Base-by-base conservation (phyloP, 1,140 invertebrate genomes). In the Megalonaias nervosa region DNA sequence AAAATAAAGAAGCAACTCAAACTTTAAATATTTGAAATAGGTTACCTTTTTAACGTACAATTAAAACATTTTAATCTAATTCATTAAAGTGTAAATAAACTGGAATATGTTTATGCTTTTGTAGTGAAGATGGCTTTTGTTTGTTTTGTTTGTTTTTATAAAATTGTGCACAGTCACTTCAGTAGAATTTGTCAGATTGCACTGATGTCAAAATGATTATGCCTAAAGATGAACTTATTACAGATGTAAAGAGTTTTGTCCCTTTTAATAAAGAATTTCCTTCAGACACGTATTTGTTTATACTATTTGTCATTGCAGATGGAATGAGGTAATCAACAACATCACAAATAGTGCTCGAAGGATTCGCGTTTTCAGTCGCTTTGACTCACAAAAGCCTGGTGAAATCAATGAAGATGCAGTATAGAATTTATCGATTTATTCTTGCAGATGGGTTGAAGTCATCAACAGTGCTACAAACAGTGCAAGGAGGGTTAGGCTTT, bases 361-460 rank as follows among this genome's bases (percentile, higher is more conserved):
- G n/a, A 69, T 74, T 19, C 74, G 83, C 13, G 23, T 82, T 65
- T 84, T 85, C 77, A 83, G 79, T 60, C 75, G 83, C 2, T 19
- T 82, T 21, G 83, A 82, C 55, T 83, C 80, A 60, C 56, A 77
- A 56, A 23, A 68, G 38, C 66, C 19, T 62, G 60, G 19, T 6
- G 19, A 62, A n/a, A 9, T 23, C 23, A n/a, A n/a, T 62, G 23
- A n/a, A 0, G 19, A 19, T n/a, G 60, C 19, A 23, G 60, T n/a
- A 62, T 48, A n/a, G n/a, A 56, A 56, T 76, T 59, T 16, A 74
- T 2, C 48, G 55, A 72, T 61, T 67, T 69, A 76, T 81, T 81
- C 75, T 93, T 92, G 67, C 85, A 95, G 94, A 80, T 95, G 95
- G 95, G 94, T 95, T 92, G 94, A 95, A 90, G 94, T 95, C 2